These are phyloP conservation scores for Enteromius afrohamiltoni DNA, from an alignment of 2,797 vertebrate species.

Conservation along the genomic window DNA sequence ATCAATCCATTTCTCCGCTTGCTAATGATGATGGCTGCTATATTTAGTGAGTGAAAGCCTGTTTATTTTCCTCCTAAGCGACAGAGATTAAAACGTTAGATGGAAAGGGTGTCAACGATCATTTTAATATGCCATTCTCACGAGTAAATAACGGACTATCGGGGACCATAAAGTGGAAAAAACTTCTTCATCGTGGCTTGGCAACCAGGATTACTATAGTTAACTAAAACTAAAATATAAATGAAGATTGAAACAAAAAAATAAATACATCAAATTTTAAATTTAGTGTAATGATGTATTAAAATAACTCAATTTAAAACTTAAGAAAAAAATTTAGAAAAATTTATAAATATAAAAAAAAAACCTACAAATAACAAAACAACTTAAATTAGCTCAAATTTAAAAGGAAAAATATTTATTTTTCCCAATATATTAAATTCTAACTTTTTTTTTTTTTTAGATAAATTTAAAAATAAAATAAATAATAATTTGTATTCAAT, in stretches of 20 bases:
- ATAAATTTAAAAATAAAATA: too few species aligned
- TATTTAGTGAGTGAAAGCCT: slow-evolving; percentile 52
- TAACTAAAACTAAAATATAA: neutral
- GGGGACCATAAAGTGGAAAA: slow-evolving; percentile 35
- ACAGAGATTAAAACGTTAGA: slow-evolving; percentile 60
- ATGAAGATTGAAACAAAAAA: neutral
- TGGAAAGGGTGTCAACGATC: slow-evolving; percentile 39
- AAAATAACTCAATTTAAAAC: neutral
- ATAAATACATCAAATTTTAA: neutral
- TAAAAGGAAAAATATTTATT: too few species aligned
- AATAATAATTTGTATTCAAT: too few species aligned
- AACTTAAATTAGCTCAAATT: too few species aligned
- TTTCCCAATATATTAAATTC: too few species aligned
- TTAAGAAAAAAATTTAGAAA: too few species aligned
- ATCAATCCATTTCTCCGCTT: slow-evolving; percentile 54
- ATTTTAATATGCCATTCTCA: slow-evolving; percentile 50
- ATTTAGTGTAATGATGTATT: neutral
- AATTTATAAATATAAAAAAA: too few species aligned
- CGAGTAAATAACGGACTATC: slow-evolving; percentile 44
- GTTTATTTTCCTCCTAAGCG: slow-evolving; percentile 46
- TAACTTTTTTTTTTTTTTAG: too few species aligned
- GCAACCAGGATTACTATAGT: neutral
- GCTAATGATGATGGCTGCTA: slow-evolving; percentile 57
- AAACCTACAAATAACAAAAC: too few species aligned
- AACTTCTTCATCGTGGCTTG: neutral